These are phyloP conservation scores for Onychomys leucogaster DNA, from an alignment of 2,797 vertebrate genomes.

Conservation along the genomic window DNA sequence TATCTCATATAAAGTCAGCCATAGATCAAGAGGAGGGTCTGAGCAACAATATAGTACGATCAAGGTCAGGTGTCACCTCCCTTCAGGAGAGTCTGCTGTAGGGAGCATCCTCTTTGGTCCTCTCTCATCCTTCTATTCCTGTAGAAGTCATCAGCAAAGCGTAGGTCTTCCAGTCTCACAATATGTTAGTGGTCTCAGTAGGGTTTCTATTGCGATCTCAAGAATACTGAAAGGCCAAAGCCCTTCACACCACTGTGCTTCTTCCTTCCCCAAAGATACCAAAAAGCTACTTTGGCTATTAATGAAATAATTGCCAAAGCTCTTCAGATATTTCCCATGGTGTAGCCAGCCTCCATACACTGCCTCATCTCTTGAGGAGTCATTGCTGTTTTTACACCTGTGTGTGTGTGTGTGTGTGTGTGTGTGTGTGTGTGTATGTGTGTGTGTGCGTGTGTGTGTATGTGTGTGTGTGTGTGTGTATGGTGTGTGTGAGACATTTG, in stretches of 20 bases:
- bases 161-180: not conserved
- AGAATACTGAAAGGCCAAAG: not conserved
- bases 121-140: not conserved
- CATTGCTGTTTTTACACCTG: not conserved
- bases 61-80: rapidly evolving
- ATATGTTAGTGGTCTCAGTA: not conserved
- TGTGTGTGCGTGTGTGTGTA: not conserved
- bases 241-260: not conserved
- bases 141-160: not conserved
- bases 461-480: not conserved
- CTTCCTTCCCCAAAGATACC: not conserved
- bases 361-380: not conserved
- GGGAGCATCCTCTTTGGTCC: rapidly evolving
- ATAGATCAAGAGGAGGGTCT: rapidly evolving
- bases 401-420: not conserved
- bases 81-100: not conserved
- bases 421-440: not conserved
- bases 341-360: not conserved
- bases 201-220: not conserved
- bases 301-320: not conserved
- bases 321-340: not conserved
- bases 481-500: not conserved
- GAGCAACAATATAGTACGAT: rapidly evolving
- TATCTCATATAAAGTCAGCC: not conserved
- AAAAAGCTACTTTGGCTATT: not conserved